Conservation (phyloP, 1,140 invertebrate genomes). For the Phymastichus coffea region DNA sequence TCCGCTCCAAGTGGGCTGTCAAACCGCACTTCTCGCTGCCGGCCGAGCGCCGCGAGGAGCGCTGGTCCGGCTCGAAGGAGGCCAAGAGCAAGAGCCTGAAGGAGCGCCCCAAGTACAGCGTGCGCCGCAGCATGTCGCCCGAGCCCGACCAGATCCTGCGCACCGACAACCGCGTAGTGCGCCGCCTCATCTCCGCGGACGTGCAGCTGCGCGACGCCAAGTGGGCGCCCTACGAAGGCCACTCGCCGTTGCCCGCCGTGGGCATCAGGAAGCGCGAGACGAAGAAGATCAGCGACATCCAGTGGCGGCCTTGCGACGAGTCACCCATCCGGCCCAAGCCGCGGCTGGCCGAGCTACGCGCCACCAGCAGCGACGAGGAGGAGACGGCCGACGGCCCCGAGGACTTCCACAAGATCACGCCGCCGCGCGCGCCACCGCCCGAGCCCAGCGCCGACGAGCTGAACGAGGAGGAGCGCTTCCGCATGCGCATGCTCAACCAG, state of each 20-base stretch:
- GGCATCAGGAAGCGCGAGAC: conserved; percentile 48
- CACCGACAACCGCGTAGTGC: conserved; percentile 45
- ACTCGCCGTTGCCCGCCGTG: conserved; percentile 48
- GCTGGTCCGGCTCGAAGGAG: conserved; percentile 33
- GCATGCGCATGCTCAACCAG: conserved; percentile 48
- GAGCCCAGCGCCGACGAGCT: conserved; percentile 25
- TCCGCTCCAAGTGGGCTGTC: conserved; percentile 47
- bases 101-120: conserved; percentile 51
- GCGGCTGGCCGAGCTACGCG: neutral
- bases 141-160: conserved; percentile 43
- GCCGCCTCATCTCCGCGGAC: conserved; percentile 48
- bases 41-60: conserved; percentile 41
- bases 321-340: conserved; percentile 34
- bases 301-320: conserved; percentile 48
- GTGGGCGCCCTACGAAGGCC: conserved; percentile 53
- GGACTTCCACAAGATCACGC: conserved; percentile 47
- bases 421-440: conserved; percentile 47
- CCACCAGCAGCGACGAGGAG: conserved; percentile 17
- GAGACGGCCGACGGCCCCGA: conserved; percentile 31
- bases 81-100: conserved; percentile 51
- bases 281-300: conserved; percentile 49
- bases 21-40: conserved; percentile 52
- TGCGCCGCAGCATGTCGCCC: conserved; percentile 50
- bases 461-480: conserved; percentile 44
- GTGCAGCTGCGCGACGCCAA: conserved; percentile 46